Evolutionary conservation across 2,888 invertebrate genomes (phyloP).

Genomic region (Alloscopus bannaensis): DNA sequence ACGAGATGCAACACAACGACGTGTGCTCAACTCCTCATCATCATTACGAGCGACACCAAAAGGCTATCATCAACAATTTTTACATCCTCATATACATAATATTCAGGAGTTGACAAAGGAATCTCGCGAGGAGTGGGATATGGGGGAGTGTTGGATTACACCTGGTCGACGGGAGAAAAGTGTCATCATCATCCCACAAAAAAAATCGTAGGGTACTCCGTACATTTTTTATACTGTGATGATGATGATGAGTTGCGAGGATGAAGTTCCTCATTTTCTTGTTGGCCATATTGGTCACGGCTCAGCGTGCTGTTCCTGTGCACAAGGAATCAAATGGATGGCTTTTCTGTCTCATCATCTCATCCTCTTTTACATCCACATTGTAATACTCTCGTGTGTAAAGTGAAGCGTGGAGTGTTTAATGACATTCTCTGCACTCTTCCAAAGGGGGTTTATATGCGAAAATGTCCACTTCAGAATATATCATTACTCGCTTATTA

Average conservation of each 20-base stretch:
- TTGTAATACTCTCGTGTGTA: conserved; percentile 5
- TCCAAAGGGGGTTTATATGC: background rate
- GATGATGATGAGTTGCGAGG: background rate
- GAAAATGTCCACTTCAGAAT: background rate
- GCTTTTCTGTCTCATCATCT: background rate
- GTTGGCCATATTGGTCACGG: conserved; percentile 39
- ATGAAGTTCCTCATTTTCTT: background rate
- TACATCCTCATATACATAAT: conserved; percentile 10
- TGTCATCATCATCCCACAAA: conserved; percentile 18
- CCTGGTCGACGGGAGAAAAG: conserved; percentile 8
- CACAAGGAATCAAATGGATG: conserved; percentile 5
- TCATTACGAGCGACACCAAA: background rate
- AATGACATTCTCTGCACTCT: background rate
- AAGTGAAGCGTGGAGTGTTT: conserved; percentile 18
- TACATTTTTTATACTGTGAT: conserved; percentile 11
- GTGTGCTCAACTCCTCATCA: conserved; percentile 27
- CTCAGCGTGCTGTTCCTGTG: conserved; percentile 49
- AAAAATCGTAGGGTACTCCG: too few relatives aligned
- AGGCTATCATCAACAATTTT: conserved; percentile 4
- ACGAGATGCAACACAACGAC: background rate
- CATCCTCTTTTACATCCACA: background rate
- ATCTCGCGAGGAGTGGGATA: background rate
- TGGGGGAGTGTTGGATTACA: background rate
- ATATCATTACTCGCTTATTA: conserved; percentile 7
- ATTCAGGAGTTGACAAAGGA: conserved; percentile 18